Conservation (phyloP, 2,797 vertebrate genomes). For the Momotus momota region DNA sequence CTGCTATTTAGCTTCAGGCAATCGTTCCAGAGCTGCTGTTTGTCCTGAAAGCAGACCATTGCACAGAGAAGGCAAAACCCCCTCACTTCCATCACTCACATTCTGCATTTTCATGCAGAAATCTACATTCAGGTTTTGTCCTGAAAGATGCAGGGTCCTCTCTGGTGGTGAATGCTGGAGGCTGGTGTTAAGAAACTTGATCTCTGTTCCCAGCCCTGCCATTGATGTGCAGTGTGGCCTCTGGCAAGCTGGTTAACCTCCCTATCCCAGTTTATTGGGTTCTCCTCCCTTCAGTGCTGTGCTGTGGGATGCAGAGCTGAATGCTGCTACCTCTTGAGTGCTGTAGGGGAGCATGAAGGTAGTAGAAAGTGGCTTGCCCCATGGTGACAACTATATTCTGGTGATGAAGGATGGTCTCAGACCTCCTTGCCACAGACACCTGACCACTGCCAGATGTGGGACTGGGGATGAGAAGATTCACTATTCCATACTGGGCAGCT, state of each 20-base stretch:
- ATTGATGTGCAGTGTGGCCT: background rate
- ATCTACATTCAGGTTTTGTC: background rate
- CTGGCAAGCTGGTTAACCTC: background rate
- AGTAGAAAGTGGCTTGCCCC: background rate
- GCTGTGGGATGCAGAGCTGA: background rate
- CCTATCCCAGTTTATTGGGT: background rate
- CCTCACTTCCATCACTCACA: background rate
- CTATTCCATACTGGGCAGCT: background rate
- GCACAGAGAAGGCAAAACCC: background rate
- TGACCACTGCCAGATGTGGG: background rate
- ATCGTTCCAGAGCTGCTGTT: background rate
- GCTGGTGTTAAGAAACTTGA: background rate
- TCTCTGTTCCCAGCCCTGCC: background rate
- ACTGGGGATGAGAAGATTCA: background rate
- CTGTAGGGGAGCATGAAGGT: background rate
- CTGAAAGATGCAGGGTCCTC: background rate
- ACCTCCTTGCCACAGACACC: background rate
- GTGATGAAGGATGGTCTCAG: background rate
- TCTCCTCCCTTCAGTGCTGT: background rate
- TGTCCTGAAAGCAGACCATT: background rate
- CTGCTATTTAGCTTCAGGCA: background rate
- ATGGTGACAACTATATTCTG: background rate
- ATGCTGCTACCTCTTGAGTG: background rate
- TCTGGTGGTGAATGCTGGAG: background rate
- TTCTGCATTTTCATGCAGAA: background rate